phyloP scores from a whole-genome alignment of 2,113 vertebrate species.

The Phodopus roborovskii region DNA sequence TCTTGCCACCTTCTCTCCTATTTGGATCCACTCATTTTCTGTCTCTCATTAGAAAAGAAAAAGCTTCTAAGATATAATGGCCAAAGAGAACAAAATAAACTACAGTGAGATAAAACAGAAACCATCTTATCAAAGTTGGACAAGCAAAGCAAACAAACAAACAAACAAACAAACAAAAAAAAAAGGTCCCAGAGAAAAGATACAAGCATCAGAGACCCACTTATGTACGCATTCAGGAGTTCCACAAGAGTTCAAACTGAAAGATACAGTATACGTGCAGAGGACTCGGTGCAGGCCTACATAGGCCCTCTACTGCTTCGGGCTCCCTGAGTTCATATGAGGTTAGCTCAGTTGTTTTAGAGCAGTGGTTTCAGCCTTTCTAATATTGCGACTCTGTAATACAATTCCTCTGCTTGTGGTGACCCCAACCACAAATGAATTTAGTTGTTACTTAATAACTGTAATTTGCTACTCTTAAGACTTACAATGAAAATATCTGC shows the following conservation, averaged over 20 bases:
- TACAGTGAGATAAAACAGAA: background rate
- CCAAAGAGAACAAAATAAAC: background rate
- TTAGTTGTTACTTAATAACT: background rate
- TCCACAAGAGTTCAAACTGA: background rate
- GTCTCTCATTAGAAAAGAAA: background rate
- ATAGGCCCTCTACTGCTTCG: background rate
- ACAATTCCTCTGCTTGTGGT: background rate
- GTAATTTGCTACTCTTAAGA: background rate
- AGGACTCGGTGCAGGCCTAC: background rate
- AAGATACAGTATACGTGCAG: background rate
- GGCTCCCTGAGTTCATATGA: background rate
- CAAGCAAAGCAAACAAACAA: background rate
- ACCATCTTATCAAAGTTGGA: background rate
- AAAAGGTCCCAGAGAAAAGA: background rate
- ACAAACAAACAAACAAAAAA: too few species aligned
- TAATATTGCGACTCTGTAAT: background rate
- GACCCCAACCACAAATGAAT: background rate
- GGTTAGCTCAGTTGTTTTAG: background rate
- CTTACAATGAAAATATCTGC: too few species aligned
- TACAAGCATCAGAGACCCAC: background rate
- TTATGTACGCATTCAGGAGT: background rate
- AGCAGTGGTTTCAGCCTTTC: background rate
- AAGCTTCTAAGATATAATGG: background rate
- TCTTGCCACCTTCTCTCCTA: background rate
- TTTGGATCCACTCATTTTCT: background rate